Evolutionary conservation across 2,888 invertebrate genomes (phyloP), one percentile per base, ranked within the genome.

Genomic region (Lasioglossum calceatum): DNA sequence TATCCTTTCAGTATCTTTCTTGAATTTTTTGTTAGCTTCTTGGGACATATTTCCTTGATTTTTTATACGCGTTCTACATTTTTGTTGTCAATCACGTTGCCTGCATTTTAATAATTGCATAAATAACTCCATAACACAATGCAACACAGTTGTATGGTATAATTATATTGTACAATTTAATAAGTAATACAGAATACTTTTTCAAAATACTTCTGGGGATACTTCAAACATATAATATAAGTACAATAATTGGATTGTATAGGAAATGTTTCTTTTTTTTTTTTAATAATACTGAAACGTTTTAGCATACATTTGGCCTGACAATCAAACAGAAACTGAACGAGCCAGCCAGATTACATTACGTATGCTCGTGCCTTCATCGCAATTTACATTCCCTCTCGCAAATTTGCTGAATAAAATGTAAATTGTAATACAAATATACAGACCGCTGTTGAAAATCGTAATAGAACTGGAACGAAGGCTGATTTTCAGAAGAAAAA

Each of bases 401-500:
- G 16, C 16, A 64, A 32, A 64, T 64, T 64, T 27, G 14, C 32
- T 19, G 32, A 64, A 64, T 64, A 32, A 64, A 64, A 64, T 32
- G 64, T 27, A 32, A 64, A 64, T 64, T 64, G 27, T 27, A 64
- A 64, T 64, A 64, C 64, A 64, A 64, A 64, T 64, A 64, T 64
- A 64, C 16, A 64, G 64, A 0, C 32, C 7, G 64, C 32, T n/a
- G 32, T 64, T 64, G 32, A 7, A 16, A 64, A 64, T 32, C 64
- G 64, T 64, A 64, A 19, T 32, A 2, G 32, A 19, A 64, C 7
- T 7, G 64, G 32, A 32, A 14, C 14, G 64, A 32, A 14, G 16
- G 19, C 16, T 2, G 64, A 64, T 64, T 64, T 32, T 32, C 16
- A 16, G 32, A 16, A 64, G 64, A 64, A 64, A 64, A 32, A 32